Base-by-base conservation (phyloP, 35 echinoderm and acorn worm genomes). In the Heliocidaris tuberculata region DNA sequence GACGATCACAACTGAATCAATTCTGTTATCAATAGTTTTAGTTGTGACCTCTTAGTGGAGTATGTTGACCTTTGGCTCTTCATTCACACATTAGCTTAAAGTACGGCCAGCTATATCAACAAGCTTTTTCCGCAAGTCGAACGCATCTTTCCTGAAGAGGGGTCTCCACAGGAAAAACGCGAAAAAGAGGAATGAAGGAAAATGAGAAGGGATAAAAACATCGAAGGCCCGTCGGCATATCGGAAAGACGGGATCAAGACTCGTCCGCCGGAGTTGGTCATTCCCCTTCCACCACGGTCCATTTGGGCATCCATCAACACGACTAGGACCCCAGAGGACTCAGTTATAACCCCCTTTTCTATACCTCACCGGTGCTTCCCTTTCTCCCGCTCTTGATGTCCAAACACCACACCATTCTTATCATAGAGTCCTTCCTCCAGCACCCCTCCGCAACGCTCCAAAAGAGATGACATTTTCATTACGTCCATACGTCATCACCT, bases 391-490 rank as follows among this genome's bases (percentile, higher is more conserved):
- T 89, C 12, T 89, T 89, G 47, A 47, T 89, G 47, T 48, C 31
- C 31, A 89, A 89, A 89, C 87, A 89, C 47, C 31, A 89, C 87
- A 89, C 87, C 87, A 89, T 89, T 89, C 87, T 89, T 35, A 48
- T 89, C 87, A 42, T 30, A 89, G 87, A 89, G 31, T n/a, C 87
- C 32, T 89, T 48, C 47, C 47, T 89, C 91, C 12, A 49, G 31
- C 91, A 93, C 91, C 91, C 91, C 91, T 52, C 91, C 91, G 50
- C 50, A 30, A 59, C 91, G 48, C 29, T 93, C 91, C 48, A 48
- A 30, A 49, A 31, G 91, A 93, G 91, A 93, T 93, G 91, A 93
- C 91, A 93, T 93, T 93, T 93, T 93, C 91, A 93, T 93, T 93
- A 93, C 91, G 27, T 16, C 13, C 50, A 59, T 59, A 93, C 91